phyloP scores from a whole-genome alignment of 2,797 vertebrate species.

The Nasua narica region DNA sequence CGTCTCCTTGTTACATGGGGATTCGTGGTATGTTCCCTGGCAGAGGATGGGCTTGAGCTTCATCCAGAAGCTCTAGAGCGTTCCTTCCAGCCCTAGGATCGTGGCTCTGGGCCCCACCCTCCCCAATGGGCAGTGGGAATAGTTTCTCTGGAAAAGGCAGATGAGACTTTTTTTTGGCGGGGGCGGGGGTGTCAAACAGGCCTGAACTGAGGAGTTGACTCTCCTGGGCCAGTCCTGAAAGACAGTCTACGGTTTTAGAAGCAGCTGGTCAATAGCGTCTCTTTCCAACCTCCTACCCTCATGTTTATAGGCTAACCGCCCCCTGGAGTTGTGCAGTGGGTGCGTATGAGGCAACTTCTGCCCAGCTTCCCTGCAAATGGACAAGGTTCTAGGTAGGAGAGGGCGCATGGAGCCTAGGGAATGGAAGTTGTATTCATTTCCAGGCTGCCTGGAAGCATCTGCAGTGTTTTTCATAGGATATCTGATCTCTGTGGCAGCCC shows the following conservation, averaged over 20 bases:
- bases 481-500: background rate
- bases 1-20: background rate
- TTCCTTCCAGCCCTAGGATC: background rate
- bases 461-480: background rate
- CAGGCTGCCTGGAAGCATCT: background rate
- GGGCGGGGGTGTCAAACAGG: background rate
- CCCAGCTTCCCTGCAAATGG: background rate
- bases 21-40: background rate
- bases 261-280: background rate
- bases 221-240: background rate
- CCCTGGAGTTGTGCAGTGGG: background rate
- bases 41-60: background rate
- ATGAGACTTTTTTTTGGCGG: no score
- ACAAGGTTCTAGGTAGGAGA: background rate
- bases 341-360: background rate
- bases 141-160: background rate
- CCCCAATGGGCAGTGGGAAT: accelerated
- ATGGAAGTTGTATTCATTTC: background rate
- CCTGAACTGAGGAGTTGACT: background rate
- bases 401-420: background rate
- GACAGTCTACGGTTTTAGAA: background rate
- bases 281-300: background rate
- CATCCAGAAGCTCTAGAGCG: background rate
- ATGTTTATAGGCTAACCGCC: background rate
- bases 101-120: background rate